A percentile compares a stretch with the other conserved stretches of the same genome.
phyloP scores from a whole-genome alignment of 92 coral and sea anemone genomes.

The Epizoanthus rinbou region DNA sequence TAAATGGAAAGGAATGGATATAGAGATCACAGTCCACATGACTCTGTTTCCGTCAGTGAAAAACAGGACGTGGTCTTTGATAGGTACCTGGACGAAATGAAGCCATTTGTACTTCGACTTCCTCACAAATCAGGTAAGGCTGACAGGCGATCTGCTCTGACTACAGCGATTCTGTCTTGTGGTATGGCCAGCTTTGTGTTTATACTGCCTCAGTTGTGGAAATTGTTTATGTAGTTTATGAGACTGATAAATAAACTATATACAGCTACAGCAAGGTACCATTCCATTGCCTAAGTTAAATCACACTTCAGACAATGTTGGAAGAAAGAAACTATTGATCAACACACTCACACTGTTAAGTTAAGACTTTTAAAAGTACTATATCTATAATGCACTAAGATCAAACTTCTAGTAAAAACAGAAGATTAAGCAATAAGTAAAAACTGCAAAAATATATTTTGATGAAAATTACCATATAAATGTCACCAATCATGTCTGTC shows the following conservation, averaged over 20 bases:
- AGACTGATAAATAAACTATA: neutral
- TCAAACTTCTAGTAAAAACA: no score
- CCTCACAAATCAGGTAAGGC: slow-evolving; percentile 86
- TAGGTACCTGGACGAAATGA: slow-evolving; percentile 90
- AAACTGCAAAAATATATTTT: no score
- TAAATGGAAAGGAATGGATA: slow-evolving; percentile 79
- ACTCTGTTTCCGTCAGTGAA: slow-evolving; percentile 71
- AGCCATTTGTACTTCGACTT: slow-evolving; percentile 88
- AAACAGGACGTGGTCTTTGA: slow-evolving; percentile 90
- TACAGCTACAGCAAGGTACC: neutral
- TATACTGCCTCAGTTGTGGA: neutral
- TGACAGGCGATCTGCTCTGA: neutral
- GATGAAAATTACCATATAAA: no score
- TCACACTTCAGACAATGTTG: neutral
- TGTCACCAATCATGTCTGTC: no score
- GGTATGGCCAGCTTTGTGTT: neutral
- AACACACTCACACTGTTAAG: no score
- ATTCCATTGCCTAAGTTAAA: neutral
- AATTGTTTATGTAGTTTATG: neutral
- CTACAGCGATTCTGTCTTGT: neutral
- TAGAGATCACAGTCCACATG: slow-evolving; percentile 56
- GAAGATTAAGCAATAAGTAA: no score
- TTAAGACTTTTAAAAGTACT: no score
- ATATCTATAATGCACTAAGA: no score
- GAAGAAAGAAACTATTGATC: no score